These are phyloP conservation scores for Caradrina kadenii DNA, from an alignment of 2,888 invertebrate genomes.

Conservation along the genomic window DNA sequence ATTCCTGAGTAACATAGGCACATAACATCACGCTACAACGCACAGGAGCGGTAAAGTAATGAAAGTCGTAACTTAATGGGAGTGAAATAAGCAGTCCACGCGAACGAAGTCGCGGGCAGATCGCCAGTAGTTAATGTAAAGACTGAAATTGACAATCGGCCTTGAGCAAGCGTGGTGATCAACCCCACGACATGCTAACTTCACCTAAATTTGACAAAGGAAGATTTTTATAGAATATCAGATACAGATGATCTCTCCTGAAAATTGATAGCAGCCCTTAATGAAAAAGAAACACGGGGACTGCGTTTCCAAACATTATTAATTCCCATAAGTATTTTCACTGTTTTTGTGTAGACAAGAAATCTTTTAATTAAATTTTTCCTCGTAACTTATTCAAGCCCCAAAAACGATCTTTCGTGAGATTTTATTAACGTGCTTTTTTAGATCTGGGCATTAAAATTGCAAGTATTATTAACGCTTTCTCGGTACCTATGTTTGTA, in stretches of 20 bases:
- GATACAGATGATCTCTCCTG: conserved; percentile 1
- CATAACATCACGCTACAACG: no score
- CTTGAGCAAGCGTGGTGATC: no score
- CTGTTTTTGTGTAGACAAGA: conserved; percentile 41
- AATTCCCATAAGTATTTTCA: conserved; percentile 50
- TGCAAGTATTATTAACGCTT: not conserved
- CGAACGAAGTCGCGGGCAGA: no score
- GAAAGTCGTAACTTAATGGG: no score
- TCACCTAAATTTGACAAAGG: not conserved
- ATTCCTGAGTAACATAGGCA: no score
- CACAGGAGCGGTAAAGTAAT: no score
- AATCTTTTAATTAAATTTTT: conserved; percentile 60
- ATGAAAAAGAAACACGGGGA: conserved; percentile 47
- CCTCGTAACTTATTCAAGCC: conserved; percentile 51
- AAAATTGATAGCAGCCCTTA: conserved; percentile 51
- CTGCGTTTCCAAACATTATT: conserved; percentile 48
- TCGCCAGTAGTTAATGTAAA: no score
- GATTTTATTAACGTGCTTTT: conserved; percentile 16
- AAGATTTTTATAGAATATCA: not conserved
- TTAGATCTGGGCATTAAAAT: not conserved
- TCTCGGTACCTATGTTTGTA: not conserved
- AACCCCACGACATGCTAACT: no score
- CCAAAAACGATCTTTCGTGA: conserved; percentile 22
- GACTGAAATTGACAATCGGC: no score
- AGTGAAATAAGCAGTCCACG: no score